Evolutionary conservation across 2,888 invertebrate species (phyloP).

Genomic region (Dicycla oo): DNA sequence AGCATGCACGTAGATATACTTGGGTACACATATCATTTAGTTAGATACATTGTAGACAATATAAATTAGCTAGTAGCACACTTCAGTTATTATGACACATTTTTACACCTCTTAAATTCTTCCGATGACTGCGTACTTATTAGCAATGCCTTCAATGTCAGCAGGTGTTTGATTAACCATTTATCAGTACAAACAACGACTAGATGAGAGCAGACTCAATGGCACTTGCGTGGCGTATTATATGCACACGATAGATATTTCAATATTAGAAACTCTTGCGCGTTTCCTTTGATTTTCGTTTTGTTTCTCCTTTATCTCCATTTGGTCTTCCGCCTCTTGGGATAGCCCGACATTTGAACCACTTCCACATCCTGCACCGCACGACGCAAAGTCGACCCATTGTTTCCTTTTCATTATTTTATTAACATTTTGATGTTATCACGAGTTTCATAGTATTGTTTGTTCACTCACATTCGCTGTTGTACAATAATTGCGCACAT

Average conservation of each 20-base stretch:
- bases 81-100: slow-evolving; percentile 66
- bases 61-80: slow-evolving; percentile 72
- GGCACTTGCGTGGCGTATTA: slow-evolving; percentile 68
- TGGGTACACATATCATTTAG: slow-evolving; percentile 81
- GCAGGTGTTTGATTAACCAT: slow-evolving; percentile 75
- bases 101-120: slow-evolving; percentile 68
- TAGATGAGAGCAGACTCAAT: slow-evolving; percentile 71
- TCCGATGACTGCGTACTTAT: slow-evolving; percentile 70
- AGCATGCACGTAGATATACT: slow-evolving; percentile 84
- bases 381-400: slow-evolving; percentile 89
- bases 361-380: slow-evolving; percentile 75
- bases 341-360: slow-evolving; percentile 56
- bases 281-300: slow-evolving; percentile 43
- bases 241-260: slow-evolving; percentile 67
- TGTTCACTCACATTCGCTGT: slow-evolving; percentile 66
- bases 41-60: slow-evolving; percentile 79
- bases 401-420: slow-evolving; percentile 76
- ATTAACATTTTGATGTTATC: slow-evolving; percentile 70
- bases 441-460: slow-evolving; percentile 61
- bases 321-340: slow-evolving; percentile 42
- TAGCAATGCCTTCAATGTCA: slow-evolving; percentile 75
- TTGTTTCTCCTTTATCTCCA: slow-evolving; percentile 39
- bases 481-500: slow-evolving; percentile 70
- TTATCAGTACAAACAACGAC: slow-evolving; percentile 72
- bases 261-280: slow-evolving; percentile 57